A percentile compares a stretch with the other conserved stretches of the same genome.
Evolutionary conservation across 2,888 invertebrate species (phyloP).

Genomic region (Acrobeloides nanus): DNA sequence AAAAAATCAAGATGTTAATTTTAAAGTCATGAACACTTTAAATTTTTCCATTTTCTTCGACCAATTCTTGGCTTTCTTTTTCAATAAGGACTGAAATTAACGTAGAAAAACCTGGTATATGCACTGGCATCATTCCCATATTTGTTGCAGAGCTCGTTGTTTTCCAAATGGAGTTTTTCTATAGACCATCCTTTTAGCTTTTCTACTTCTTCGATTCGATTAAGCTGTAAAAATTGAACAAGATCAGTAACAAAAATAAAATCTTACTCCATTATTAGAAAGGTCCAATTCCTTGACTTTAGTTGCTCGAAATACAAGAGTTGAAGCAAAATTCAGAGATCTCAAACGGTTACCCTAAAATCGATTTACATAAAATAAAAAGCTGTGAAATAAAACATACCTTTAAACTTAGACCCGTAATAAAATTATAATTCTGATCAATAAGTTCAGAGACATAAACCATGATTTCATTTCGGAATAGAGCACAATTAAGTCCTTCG

Average conservation of each 20-base stretch:
- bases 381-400: conserved; percentile 21
- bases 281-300: conserved; percentile 41
- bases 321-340: conserved; percentile 33
- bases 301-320: conserved; percentile 36
- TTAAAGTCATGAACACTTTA: too few species aligned
- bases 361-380: conserved; percentile 4
- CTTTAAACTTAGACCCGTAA: conserved; percentile 36
- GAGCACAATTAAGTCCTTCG: conserved; percentile 25
- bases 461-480: conserved; percentile 44
- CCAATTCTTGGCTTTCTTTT: too few species aligned
- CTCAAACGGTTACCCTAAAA: conserved; percentile 39
- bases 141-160: conserved; percentile 37
- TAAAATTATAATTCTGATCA: conserved; percentile 32
- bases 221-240: conserved; percentile 26
- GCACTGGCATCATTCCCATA: conserved; percentile 20
- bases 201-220: conserved; percentile 31
- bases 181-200: conserved; percentile 37
- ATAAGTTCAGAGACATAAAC: conserved; percentile 39
- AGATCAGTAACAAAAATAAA: neutral
- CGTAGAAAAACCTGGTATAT: conserved; percentile 23
- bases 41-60: too few species aligned
- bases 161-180: conserved; percentile 41
- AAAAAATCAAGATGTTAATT: neutral
- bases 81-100: too few species aligned
- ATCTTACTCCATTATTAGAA: conserved; percentile 39